phyloP scores from a whole-genome alignment of 2,888 invertebrate species.

The Crepidodera aurea region DNA sequence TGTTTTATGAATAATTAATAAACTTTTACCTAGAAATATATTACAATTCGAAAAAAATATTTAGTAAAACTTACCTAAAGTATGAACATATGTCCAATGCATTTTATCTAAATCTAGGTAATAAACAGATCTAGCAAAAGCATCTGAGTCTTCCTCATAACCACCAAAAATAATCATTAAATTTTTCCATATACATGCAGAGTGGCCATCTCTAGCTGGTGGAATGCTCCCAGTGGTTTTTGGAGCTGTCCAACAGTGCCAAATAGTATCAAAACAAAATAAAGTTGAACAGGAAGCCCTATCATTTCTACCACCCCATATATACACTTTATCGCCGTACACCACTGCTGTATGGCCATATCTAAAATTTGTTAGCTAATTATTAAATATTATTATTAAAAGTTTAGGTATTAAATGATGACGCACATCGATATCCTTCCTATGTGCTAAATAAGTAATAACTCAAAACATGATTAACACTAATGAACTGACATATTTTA shows the following conservation, averaged over 20 bases:
- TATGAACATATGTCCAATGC: conserved; percentile 73
- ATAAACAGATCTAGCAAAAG: conserved; percentile 82
- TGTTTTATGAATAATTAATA: too few species aligned
- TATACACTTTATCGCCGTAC: conserved; percentile 78
- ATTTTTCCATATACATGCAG: conserved; percentile 81
- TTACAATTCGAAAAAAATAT: too few species aligned
- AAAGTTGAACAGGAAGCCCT: conserved; percentile 80
- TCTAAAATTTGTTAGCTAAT: conserved; percentile 31
- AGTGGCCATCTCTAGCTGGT: conserved; percentile 89
- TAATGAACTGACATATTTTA: too few species aligned
- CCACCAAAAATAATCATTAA: conserved; percentile 92
- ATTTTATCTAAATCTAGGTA: conserved; percentile 76
- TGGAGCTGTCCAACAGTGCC: conserved; percentile 73
- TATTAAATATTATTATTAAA: too few species aligned
- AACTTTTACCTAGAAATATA: too few species aligned
- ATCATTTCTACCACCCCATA: conserved; percentile 95
- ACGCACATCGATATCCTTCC: too few species aligned
- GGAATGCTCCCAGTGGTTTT: conserved; percentile 75
- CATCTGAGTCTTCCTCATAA: conserved; percentile 83
- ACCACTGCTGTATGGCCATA: conserved; percentile 94
- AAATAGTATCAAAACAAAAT: conserved; percentile 81
- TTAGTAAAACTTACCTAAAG: conserved; percentile 68
- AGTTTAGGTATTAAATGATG: too few species aligned
- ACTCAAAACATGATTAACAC: too few species aligned
- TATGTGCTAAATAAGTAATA: too few species aligned